These are phyloP conservation scores for Meda fulgida DNA, from an alignment of 2,797 vertebrate genomes.

Conservation along the genomic window DNA sequence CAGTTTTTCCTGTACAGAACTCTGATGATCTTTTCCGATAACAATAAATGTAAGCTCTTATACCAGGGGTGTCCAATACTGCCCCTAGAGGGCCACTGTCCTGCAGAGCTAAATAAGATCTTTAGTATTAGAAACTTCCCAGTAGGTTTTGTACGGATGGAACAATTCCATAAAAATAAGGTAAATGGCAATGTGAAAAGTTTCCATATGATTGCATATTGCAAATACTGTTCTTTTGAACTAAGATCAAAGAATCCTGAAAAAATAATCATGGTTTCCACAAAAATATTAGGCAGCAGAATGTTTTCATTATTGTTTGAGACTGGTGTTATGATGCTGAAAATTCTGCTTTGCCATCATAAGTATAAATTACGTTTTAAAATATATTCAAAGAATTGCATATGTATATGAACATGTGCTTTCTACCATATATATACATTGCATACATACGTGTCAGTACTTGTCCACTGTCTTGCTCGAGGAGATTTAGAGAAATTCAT, in stretches of 20 bases:
- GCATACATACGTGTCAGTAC: slow-evolving; percentile 12
- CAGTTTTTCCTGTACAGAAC: background rate
- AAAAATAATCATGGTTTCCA: background rate
- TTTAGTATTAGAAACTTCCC: background rate
- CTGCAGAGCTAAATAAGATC: background rate
- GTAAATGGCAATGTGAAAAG: background rate
- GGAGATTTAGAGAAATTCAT: background rate
- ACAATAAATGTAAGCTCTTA: background rate
- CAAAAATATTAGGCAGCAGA: background rate
- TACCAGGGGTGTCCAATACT: background rate
- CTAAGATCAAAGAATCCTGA: background rate
- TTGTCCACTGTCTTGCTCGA: background rate
- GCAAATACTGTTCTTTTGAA: background rate
- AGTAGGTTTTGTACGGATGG: background rate
- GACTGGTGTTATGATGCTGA: no score
- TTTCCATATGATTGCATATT: background rate
- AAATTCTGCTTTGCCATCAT: no score
- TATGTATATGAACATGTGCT: background rate
- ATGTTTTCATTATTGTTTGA: background rate
- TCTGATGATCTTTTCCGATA: background rate
- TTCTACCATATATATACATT: background rate
- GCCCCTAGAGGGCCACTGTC: background rate
- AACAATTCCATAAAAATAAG: background rate
- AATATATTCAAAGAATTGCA: background rate
- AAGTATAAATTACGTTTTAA: background rate